Evolutionary conservation across 2,113 vertebrate genomes (phyloP).

Genomic region (Coptodon rendalli): DNA sequence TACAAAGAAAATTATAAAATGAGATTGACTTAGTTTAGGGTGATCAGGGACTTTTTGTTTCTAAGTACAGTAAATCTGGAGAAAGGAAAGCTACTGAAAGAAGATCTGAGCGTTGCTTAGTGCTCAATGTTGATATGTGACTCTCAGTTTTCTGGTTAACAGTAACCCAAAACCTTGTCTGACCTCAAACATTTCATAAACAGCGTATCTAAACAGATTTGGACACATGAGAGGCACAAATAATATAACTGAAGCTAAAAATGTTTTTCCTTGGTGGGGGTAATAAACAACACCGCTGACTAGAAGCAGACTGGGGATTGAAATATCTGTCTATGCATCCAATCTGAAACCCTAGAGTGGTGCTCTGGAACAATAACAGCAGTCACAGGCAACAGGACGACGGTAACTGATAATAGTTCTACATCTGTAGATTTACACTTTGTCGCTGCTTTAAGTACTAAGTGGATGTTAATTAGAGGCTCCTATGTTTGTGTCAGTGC

Average conservation of each 20-base stretch:
- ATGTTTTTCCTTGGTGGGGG: neutral
- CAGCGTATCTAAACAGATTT: neutral
- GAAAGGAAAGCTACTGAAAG: neutral
- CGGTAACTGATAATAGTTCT: slow-evolving; percentile 23
- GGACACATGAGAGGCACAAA: slow-evolving; percentile 19
- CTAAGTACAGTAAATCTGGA: neutral
- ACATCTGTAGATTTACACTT: slow-evolving; percentile 29
- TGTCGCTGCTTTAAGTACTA: slow-evolving; percentile 7
- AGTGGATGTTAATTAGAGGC: slow-evolving; percentile 38
- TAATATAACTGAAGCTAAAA: slow-evolving; percentile 18
- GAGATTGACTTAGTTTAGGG: slow-evolving; percentile 1
- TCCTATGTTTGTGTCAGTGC: slow-evolving; percentile 49
- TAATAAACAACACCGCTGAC: slow-evolving; percentile 20
- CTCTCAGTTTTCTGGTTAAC: neutral
- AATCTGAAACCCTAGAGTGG: slow-evolving; percentile 23
- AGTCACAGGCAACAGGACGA: slow-evolving; percentile 62
- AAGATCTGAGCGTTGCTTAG: neutral
- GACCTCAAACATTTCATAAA: neutral
- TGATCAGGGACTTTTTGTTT: neutral
- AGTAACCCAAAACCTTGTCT: neutral
- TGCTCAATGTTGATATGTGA: neutral
- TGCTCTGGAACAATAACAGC: slow-evolving; percentile 53
- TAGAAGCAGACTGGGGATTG: slow-evolving; percentile 8
- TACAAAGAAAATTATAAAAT: slow-evolving; percentile 32
- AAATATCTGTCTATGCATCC: neutral